phyloP scores from a whole-genome alignment of 1,140 invertebrate species.

The Bombus soroeensis region DNA sequence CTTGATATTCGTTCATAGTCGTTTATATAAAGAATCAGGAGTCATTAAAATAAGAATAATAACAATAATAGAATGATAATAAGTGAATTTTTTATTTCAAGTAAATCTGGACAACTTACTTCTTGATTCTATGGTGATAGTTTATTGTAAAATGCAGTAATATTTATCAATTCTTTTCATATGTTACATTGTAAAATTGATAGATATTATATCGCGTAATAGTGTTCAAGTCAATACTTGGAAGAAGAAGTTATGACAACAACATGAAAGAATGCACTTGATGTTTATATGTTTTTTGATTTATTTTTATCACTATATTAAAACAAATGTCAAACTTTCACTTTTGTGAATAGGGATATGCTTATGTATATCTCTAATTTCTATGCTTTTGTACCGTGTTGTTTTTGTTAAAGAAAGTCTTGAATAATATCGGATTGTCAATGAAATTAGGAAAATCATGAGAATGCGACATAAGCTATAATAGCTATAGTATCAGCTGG shows the following conservation, averaged over 20 bases:
- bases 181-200: background rate
- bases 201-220: background rate
- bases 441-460: background rate
- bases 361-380: too few species aligned
- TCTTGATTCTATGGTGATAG: too few species aligned
- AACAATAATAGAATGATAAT: background rate
- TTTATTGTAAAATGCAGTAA: background rate
- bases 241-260: background rate
- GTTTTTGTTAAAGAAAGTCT: background rate
- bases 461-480: background rate
- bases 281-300: too few species aligned
- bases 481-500: background rate
- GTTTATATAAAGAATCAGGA: background rate
- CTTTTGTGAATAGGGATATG: too few species aligned
- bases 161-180: background rate
- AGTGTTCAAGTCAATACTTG: background rate
- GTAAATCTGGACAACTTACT: background rate
- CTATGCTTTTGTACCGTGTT: background rate
- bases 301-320: background rate
- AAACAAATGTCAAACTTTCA: background rate
- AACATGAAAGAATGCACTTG: background rate
- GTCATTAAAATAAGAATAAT: background rate
- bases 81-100: background rate
- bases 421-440: background rate
- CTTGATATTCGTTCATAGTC: background rate